phyloP scores from a whole-genome alignment of 2,113 vertebrate genomes.

The Pogona vitticeps region DNA sequence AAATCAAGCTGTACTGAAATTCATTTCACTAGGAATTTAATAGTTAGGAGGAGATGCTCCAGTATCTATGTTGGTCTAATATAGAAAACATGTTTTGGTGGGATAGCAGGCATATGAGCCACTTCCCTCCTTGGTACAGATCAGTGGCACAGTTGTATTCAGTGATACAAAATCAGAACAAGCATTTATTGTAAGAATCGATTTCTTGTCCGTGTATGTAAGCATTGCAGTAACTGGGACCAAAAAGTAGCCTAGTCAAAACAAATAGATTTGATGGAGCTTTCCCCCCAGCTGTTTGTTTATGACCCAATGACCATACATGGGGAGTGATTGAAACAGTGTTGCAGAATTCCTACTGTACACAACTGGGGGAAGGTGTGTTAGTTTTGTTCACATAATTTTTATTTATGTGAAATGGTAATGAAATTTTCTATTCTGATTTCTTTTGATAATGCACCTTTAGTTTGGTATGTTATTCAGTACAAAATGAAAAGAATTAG shows the following conservation, averaged over 20 bases:
- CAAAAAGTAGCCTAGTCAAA: too few species aligned
- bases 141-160: too few species aligned
- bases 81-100: background rate
- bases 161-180: background rate
- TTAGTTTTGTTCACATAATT: background rate
- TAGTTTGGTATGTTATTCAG: background rate
- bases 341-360: too few species aligned
- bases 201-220: background rate
- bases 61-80: background rate
- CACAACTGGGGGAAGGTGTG: too few species aligned
- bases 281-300: too few species aligned
- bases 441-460: background rate
- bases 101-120: background rate
- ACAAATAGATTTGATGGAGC: too few species aligned
- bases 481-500: background rate
- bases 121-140: background rate
- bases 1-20: background rate
- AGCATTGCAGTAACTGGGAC: too few species aligned
- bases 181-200: background rate
- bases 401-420: conserved; percentile 18
- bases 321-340: too few species aligned
- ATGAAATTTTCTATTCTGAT: conserved; percentile 20
- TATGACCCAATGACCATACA: too few species aligned
- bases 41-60: background rate
- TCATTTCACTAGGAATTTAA: background rate